Base-by-base conservation (phyloP, 2,888 invertebrate genomes). In the Lycia hirtaria region DNA sequence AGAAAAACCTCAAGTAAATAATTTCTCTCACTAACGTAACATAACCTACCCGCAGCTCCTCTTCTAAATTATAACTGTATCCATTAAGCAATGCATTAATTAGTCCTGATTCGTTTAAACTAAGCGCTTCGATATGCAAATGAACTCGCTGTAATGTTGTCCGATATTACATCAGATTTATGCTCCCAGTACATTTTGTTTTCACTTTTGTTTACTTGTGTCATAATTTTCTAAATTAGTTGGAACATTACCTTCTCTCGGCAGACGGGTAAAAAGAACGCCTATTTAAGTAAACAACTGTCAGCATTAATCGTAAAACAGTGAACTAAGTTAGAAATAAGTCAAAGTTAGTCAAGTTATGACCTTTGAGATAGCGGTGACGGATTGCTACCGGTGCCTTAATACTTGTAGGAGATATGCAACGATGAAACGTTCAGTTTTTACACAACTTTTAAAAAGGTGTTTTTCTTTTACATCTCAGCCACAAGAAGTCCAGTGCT, bases 91-190 rank as follows among this genome's bases (percentile, higher is more conserved):
- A 2, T 12, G 37, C 35, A 53, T 68, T 71, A 67, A 66, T 69
- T 63, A 50, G 35, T 55, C 28, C 56, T 72, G 63, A 72, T 69
- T 71, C 59, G 50, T 65, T 69, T 62, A 47, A 62, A 65, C 32
- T 60, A 64, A 66, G 47, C 59, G 64, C 53, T 49, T 26, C 40
- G 20, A 45, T 47, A 59, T 55, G 59, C 54, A 51, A 54, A 56
- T 56, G 35, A 35, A 58, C 19, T 45, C 33, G 24, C 32, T 44
- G 61, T 59, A 24, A 35, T 35, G 17, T 47, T 47, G 35, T 47
- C 7, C 12, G 1, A 14, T 17, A 22, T 40, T 40, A 40, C 22
- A 40, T 22, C 38, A 40, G 38, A 40, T 22, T 22, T 40, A 22
- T 14, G 9, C 9, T 1, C 28, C 14, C 12, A 5, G 10, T 10